Evolutionary conservation across 64 coral and sea anemone genomes (phyloP).

Genomic region (Montipora cactus): DNA sequence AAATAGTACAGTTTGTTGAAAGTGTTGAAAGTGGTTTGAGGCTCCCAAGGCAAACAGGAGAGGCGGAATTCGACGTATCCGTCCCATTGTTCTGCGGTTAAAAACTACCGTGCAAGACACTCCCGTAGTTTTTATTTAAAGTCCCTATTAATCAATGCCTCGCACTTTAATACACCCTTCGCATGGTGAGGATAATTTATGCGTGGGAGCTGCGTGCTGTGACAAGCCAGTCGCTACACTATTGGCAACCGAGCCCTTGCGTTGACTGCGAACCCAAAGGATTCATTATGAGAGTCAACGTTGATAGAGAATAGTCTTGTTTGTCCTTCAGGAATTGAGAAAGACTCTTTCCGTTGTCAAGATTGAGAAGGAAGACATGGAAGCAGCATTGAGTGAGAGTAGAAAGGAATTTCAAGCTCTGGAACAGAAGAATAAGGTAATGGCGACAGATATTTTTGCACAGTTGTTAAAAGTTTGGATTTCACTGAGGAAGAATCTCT

Average conservation of each 20-base stretch:
- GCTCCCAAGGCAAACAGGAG: no score
- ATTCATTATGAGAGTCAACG: neutral
- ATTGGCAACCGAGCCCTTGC: neutral
- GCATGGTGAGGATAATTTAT: neutral
- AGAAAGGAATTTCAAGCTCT: constrained; percentile 77
- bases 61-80: no score
- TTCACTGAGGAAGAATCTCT: no score
- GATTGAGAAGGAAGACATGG: constrained; percentile 77
- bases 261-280: neutral
- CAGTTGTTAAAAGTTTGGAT: no score
- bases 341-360: constrained; percentile 73
- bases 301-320: neutral
- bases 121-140: no score
- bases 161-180: neutral
- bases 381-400: constrained; percentile 74
- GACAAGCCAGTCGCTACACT: neutral
- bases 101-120: no score
- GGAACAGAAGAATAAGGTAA: constrained; percentile 86
- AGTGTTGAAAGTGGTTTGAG: no score
- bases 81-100: no score
- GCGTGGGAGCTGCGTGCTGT: neutral
- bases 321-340: constrained; percentile 64
- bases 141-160: neutral
- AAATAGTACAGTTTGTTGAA: no score
- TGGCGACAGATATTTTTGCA: no score